Conservation (phyloP, 1,140 invertebrate genomes). For the Aphaenogaster ashmeadi region DNA sequence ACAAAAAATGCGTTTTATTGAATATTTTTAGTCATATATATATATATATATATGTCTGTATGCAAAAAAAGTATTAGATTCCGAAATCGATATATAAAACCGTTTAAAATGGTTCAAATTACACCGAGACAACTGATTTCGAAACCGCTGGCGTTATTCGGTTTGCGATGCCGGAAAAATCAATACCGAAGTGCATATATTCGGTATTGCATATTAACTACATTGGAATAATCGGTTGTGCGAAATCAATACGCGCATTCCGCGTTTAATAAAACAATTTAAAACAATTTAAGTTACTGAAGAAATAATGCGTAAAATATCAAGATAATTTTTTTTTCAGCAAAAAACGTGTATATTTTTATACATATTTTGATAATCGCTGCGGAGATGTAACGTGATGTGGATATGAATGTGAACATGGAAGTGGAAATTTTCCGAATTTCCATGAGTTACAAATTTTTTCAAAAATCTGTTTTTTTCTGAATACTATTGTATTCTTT, state of each 20-base stretch:
- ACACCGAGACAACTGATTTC: slow-evolving; percentile 21
- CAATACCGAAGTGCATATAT: slow-evolving; percentile 23
- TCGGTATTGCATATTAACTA: slow-evolving; percentile 29
- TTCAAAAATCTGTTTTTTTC: slow-evolving; percentile 8
- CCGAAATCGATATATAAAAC: slow-evolving; percentile 8
- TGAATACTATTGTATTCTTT: not conserved
- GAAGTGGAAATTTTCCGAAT: slow-evolving; percentile 9
- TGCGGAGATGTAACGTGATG: slow-evolving; percentile 4
- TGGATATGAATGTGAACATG: not conserved
- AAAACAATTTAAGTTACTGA: slow-evolving; percentile 26
- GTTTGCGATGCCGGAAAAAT: slow-evolving; percentile 21
- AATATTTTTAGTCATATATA: not conserved
- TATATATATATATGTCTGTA: not conserved
- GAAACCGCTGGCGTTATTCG: slow-evolving; percentile 4
- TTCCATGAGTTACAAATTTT: slow-evolving; percentile 3
- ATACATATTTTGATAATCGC: not conserved
- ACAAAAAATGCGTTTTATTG: slow-evolving; percentile 44
- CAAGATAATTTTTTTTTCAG: slow-evolving; percentile 14
- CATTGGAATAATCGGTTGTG: slow-evolving; percentile 3
- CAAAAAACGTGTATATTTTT: slow-evolving; percentile 8
- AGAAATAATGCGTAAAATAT: slow-evolving; percentile 30
- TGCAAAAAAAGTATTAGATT: not conserved
- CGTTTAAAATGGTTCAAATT: slow-evolving; percentile 9
- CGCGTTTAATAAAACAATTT: slow-evolving; percentile 26
- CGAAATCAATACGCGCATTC: slow-evolving; percentile 20